Evolutionary conservation across 2,797 vertebrate species (phyloP), one percentile per base, ranked within the genome.

Genomic region (Margarornis squamiger): DNA sequence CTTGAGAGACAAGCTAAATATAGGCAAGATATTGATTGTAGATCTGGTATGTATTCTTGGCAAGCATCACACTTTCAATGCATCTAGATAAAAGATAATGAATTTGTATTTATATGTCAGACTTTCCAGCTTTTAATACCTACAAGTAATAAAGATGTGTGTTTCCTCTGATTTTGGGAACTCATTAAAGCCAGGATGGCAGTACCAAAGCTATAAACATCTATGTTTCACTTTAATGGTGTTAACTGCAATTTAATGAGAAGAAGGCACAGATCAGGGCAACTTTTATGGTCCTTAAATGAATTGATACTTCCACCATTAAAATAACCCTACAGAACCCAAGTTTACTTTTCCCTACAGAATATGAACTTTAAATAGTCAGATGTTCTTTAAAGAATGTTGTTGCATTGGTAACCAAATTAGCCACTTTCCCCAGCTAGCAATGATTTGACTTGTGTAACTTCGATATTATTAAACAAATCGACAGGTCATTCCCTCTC

Each of bases 241-340:
- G 97, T 98, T 98, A 98, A 98, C 98, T 97, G 97, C 98, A 98
- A 98, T 98, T 98, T 98, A 98, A 98, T 98, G 98, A 98, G 98
- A 98, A 98, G 98, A 98, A 98, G 97, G 97, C 89, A 97, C 97
- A 98, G 97, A 98, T 98, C 97, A 96, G 97, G 97, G 97, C 97
- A 97, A 97, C 91, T 98, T 98, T 98, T 98, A 98, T 97, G 97
- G 95, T 97, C 93, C 97, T 98, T 98, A 98, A 98, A 98, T 98
- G 97, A 98, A 98, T 98, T 97, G 98, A 98, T 98, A 98, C 97
- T 98, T 98, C 97, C 97, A 98, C 97, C 46, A 74, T 97, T 98
- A 98, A 98, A 98, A 97, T 96, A 97, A 97, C 96, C 96, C 92
- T 98, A 97, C 92, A 97, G 95, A 98, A 97, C 97, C 67, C 68